Evolutionary conservation across 2,113 vertebrate genomes (phyloP).

Genomic region (Elgaria multicarinata): DNA sequence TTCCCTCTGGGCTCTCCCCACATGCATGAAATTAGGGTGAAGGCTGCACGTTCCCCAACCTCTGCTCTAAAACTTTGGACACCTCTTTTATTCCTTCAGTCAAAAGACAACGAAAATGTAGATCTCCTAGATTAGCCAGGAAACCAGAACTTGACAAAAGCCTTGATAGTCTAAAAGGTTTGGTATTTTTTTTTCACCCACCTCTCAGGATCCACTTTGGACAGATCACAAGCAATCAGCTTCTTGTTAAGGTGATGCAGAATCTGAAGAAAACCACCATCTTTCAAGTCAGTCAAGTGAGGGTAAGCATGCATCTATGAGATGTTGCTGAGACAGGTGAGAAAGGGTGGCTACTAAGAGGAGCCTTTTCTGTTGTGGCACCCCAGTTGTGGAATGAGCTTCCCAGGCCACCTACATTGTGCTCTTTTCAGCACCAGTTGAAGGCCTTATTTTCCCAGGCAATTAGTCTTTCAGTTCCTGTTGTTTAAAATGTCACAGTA

Average conservation of each 20-base stretch:
- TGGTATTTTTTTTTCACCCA: background rate
- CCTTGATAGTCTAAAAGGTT: background rate
- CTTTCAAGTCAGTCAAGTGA: constrained; percentile 87
- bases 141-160: background rate
- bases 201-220: constrained; percentile 92
- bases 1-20: too few relatives aligned
- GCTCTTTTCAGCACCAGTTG: too few relatives aligned
- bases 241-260: constrained; percentile 91
- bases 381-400: too few relatives aligned
- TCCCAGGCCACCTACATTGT: too few relatives aligned
- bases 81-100: background rate
- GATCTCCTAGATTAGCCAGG: background rate
- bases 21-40: too few relatives aligned
- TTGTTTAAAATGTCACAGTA: too few relatives aligned
- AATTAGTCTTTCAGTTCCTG: too few relatives aligned
- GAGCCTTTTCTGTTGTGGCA: too few relatives aligned
- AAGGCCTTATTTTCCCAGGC: too few relatives aligned
- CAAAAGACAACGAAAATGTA: background rate
- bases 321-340: background rate
- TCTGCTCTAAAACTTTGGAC: background rate
- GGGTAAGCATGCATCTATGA: constrained; percentile 78
- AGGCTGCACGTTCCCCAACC: too few relatives aligned
- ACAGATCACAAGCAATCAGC: constrained; percentile 93
- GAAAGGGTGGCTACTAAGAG: too few relatives aligned
- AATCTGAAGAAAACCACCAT: constrained; percentile 89